phyloP scores from a whole-genome alignment of 2,888 invertebrate species.

The Chrysomela aeneicollis region DNA sequence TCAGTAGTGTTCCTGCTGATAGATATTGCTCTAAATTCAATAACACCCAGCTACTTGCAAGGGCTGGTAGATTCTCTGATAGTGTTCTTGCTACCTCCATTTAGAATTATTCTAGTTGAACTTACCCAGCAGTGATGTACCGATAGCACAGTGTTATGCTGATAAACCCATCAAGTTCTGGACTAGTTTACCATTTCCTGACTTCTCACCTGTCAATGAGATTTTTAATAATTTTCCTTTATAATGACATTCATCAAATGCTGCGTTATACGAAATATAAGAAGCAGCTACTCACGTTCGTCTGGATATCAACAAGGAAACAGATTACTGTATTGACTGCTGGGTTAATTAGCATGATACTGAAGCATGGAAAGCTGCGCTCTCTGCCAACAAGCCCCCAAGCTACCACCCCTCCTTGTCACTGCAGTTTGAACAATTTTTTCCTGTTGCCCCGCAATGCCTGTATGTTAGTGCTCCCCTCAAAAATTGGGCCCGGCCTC shows the following conservation, averaged over 20 bases:
- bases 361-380: constrained; percentile 44
- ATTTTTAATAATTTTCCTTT: no score
- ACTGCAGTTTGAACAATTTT: constrained; percentile 5
- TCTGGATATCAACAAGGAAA: no score
- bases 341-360: constrained; percentile 43
- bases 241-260: no score
- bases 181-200: neutral
- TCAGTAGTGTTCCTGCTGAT: constrained; percentile 30
- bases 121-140: neutral
- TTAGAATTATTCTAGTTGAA: neutral
- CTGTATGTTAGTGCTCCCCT: constrained; percentile 9
- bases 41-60: constrained; percentile 52
- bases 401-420: constrained; percentile 41
- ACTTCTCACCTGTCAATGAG: no score
- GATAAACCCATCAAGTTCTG: neutral
- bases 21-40: constrained; percentile 57
- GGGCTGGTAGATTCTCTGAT: constrained; percentile 32
- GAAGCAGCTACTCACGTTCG: no score
- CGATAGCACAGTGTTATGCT: neutral
- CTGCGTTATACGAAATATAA: no score
- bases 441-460: neutral
- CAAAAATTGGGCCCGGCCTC: no score
- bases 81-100: neutral
- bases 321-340: neutral
- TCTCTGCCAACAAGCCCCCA: constrained; percentile 56